Base-by-base conservation (phyloP, 2,888 invertebrate genomes). In the Protophormia terraenovae region DNA sequence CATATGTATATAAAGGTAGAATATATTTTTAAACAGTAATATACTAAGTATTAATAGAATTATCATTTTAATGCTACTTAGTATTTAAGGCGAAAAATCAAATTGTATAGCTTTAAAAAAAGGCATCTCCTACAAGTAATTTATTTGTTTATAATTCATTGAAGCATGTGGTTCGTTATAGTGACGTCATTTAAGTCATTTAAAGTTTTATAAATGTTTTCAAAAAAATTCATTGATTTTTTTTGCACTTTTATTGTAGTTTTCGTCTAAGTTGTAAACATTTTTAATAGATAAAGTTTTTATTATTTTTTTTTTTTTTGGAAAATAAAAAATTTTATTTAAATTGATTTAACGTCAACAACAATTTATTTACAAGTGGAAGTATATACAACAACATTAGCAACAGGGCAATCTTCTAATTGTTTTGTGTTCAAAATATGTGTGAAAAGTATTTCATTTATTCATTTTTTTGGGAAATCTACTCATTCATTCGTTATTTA, bases 181-280 rank as follows among this genome's bases (percentile, higher is more conserved):
- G 55, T 72, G 58, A 58, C 58, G 58, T 58, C 38, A 72, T 58
- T 10, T n/a, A 16, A 58, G 12, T 32, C 14, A 69, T 69, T 50
- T 5, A 1, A 35, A n/a, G 19, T 27, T 38, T 47, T 32, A 10
- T 32, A 19, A 29, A n/a, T n/a, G n/a, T n/a, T 19, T 67, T 45
- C 16, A 19, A 8, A 29, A 45, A 22, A 27, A 27, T 22, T 41
- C 7, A 72, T 58, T 35, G 35, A n/a, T n/a, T n/a, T n/a, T 41
- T 72, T 55, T 27, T 27, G 24, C 29, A 58, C 12, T 29, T 72
- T 38, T 24, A 55, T 24, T 50, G 12, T 19, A 24, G 16, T 55
- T 50, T 27, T 27, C 45, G 16, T 27, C 41, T 5, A 45, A 41
- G 16, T 10, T 7, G 2, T 24, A 24, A n/a, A 38, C 7, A 22